Base-by-base conservation (phyloP, 2,888 invertebrate genomes). In the Eupithecia tripunctaria region DNA sequence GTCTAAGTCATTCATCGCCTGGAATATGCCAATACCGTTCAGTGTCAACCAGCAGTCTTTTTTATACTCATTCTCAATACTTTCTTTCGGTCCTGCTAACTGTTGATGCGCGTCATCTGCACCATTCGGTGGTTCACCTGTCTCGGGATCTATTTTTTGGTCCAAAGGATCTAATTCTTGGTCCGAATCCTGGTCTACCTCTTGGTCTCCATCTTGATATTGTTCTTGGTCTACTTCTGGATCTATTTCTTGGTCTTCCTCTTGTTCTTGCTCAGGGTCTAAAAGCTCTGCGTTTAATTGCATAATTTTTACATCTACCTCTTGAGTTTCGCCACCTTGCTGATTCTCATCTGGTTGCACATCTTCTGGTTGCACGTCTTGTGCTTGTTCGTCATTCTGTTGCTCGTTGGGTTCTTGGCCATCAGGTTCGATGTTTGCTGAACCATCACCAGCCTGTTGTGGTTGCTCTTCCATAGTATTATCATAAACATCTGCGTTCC, bases 21-120 rank as follows among this genome's bases (percentile, higher is more conserved):
- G 43, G 60, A 87, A 86, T 73, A 86, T 68, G 2, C 72, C 43
- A 78, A 69, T 27, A 74, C 83, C 78, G 32, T 86, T 79, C 21
- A 89, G 72, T 5, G 76, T 77, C 76, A 88, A 81, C 90, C 90
- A 90, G 73, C 91, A 91, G 47, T 71, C 32, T 0, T 32, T 14
- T 7, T 59, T 41, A n/a, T 65, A 1, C 2, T 4, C 29, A 21
- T 43, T 32, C 21, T 62, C 18, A 60, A 6, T 21, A 25, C 3
- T 0, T 56, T 56, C 14, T 12, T 0, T 14, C 1, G 21, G 25
- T 25, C 0, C 56, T 14, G 56, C 12, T 56, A 56, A 56, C 25
- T 51, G 51, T 10, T 56, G 56, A 0, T 5, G 21, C 1, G 8
- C 56, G 14, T 12, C 25, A 2, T 56, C n/a, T 25, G 21, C 56